phyloP scores from a whole-genome alignment of 2,888 invertebrate species.

The Ferrisia virgata region DNA sequence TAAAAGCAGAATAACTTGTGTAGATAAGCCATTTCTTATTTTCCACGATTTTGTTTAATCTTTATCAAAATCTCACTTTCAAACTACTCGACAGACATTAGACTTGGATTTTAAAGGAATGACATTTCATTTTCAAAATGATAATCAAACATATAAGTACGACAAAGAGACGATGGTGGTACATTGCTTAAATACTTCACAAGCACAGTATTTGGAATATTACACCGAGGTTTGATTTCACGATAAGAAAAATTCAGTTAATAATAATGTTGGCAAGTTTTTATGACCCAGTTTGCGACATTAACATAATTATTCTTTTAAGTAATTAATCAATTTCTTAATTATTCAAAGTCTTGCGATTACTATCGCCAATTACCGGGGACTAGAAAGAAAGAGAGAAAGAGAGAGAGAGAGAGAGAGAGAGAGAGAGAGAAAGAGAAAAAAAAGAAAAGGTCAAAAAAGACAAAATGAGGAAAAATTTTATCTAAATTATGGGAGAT shows the following conservation, averaged over 20 bases:
- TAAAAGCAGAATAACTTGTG: too few species aligned
- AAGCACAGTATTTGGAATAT: not conserved
- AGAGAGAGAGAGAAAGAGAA: not conserved
- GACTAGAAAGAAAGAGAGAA: not conserved
- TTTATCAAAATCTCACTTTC: too few species aligned
- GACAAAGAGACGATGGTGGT: too few species aligned
- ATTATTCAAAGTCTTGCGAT: conserved; percentile 18
- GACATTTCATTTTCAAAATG: too few species aligned
- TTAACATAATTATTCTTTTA: conserved; percentile 14
- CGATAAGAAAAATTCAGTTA: not conserved
- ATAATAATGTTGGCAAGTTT: not conserved
- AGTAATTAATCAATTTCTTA: conserved; percentile 28
- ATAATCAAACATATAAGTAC: too few species aligned
- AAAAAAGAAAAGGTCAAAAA: conserved; percentile 9
- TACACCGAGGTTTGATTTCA: not conserved
- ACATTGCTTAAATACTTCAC: not conserved
- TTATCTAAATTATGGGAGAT: conserved; percentile 30
- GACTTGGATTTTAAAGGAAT: too few species aligned
- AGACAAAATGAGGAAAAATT: conserved; percentile 18
- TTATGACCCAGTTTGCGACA: conserved; percentile 7
- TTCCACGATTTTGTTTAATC: too few species aligned
- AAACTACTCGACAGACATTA: too few species aligned
- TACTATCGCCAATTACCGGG: conserved; percentile 4
- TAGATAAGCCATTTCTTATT: too few species aligned
- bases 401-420: not conserved